Evolutionary conservation across 2,888 invertebrate species (phyloP).

Genomic region (Cataglyphis livida): DNA sequence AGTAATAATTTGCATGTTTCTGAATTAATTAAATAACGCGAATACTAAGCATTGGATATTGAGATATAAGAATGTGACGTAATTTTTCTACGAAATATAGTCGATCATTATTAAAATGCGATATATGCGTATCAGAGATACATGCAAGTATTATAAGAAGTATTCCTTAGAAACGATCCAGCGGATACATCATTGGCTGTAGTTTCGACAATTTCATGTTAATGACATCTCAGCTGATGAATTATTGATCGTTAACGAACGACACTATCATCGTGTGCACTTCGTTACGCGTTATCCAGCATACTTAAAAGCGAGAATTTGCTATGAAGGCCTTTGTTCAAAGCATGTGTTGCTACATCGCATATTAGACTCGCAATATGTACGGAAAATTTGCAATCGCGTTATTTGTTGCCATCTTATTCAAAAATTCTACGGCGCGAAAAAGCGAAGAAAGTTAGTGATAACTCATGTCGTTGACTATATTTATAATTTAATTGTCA

Average conservation of each 20-base stretch:
- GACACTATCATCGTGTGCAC: neutral
- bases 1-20: neutral
- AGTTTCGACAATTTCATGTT: constrained; percentile 3
- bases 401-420: neutral
- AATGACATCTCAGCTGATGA: neutral
- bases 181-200: constrained; percentile 23
- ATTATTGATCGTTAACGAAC: constrained; percentile 26
- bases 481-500: neutral
- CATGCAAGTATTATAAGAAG: neutral
- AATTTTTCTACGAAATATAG: constrained; percentile 6
- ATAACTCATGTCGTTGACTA: constrained; percentile 20
- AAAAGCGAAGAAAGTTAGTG: constrained; percentile 66
- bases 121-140: neutral
- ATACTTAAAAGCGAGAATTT: constrained; percentile 16
- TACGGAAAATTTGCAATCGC: neutral
- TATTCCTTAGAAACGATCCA: neutral
- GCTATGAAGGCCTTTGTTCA: neutral
- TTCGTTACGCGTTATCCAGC: constrained; percentile 13
- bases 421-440: constrained; percentile 45
- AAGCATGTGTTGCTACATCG: neutral
- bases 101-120: neutral
- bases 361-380: constrained; percentile 13
- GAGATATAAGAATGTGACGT: neutral
- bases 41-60: neutral
- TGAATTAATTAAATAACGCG: neutral